Conservation (phyloP, 2,113 vertebrate genomes). For the Andinoacara biseriatus region DNA sequence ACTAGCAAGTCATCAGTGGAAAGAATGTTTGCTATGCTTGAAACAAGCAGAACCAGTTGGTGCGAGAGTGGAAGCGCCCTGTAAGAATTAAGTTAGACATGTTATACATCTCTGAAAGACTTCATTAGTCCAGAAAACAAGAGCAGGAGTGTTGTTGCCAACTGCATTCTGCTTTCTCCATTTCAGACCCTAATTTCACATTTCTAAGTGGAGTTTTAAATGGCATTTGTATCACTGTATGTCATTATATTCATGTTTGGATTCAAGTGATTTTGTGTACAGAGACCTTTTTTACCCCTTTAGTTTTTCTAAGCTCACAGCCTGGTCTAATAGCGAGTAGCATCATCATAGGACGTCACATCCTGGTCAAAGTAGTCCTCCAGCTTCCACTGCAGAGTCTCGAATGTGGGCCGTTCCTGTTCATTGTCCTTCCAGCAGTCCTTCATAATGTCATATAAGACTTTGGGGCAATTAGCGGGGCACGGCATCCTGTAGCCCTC, state of each 20-base stretch:
- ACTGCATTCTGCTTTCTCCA: not conserved
- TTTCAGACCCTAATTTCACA: not conserved
- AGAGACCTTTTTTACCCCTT: not conserved
- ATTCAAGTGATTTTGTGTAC: not conserved
- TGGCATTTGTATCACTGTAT: not conserved
- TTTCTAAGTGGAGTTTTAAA: not conserved
- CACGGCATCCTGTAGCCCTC: conserved; percentile 85
- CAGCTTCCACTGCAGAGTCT: conserved; percentile 84
- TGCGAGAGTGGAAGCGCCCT: not conserved
- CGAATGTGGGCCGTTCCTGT: conserved; percentile 84
- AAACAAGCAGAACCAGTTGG: conserved; percentile 35
- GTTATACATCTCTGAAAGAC: not conserved
- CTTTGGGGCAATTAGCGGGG: conserved; percentile 80
- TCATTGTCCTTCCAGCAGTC: conserved; percentile 85
- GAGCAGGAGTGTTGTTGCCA: not conserved
- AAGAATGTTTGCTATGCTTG: conserved; percentile 45
- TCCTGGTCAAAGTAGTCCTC: conserved; percentile 84
- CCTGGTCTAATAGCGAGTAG: conserved; percentile 51
- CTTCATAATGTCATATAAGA: conserved; percentile 86
- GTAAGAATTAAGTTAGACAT: not conserved
- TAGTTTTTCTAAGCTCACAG: not conserved
- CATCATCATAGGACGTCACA: conserved; percentile 63
- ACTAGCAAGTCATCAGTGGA: not conserved
- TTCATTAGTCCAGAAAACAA: conserved; percentile 1
- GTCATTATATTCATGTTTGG: not conserved